Evolutionary conservation across 2,113 vertebrate genomes (phyloP).

Genomic region (Phylloscopus whistleri): DNA sequence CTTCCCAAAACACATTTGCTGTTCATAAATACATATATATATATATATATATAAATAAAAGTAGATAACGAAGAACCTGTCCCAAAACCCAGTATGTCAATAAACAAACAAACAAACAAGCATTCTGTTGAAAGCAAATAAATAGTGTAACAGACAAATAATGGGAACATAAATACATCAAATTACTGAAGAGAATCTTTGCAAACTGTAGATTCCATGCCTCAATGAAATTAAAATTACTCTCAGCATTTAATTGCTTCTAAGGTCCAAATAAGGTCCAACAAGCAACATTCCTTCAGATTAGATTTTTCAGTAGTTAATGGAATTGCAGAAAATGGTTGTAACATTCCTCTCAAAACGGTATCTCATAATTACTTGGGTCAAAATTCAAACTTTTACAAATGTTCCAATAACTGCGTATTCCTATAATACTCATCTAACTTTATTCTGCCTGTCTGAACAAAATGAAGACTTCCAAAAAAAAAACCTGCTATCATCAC

Average conservation of each 20-base stretch:
- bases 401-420: background rate
- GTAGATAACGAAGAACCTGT: background rate
- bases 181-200: background rate
- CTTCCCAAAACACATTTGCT: background rate
- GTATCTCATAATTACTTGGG: background rate
- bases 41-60: background rate
- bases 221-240: background rate
- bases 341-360: background rate
- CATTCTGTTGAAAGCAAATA: background rate
- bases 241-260: background rate
- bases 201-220: background rate
- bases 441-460: background rate
- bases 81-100: background rate
- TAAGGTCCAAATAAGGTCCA: background rate
- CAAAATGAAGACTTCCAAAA: background rate
- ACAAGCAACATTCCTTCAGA: background rate
- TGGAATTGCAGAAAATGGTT: background rate
- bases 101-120: background rate
- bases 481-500: background rate
- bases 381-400: background rate
- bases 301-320: background rate
- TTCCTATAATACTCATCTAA: background rate
- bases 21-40: background rate
- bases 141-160: background rate
- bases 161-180: background rate